Evolutionary conservation across 1,140 invertebrate species (phyloP), one percentile per base, ranked within the genome.

Genomic region (Planococcus citri): DNA sequence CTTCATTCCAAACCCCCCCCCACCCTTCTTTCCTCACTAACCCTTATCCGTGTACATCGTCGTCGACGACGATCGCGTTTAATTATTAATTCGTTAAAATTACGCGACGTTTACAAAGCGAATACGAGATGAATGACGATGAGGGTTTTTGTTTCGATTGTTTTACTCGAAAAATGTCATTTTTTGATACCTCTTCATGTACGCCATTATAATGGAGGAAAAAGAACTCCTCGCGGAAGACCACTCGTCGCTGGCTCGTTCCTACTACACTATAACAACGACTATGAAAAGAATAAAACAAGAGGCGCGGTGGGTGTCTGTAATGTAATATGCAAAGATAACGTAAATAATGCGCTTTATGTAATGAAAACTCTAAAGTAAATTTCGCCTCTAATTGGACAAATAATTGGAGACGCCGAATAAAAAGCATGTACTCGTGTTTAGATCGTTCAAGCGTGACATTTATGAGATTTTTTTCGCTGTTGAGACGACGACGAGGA

Each of bases 271-370:
- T 51, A 51, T 37, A 51, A 64, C 60, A 64, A 64, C 10, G 22
- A 17, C 22, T 25, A 3, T 4, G 20, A 64, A 64, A 25, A 64
- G 25, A 24, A 24, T 14, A 64, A 25, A 64, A 64, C 10, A 24
- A 27, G 60, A 21, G 20, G 4, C 60, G 22, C 60, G 60, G 60
- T 64, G 60, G 60, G 60, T 64, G 60, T 64, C 60, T 64, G 60
- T 64, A 64, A 64, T 64, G 25, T 21, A 64, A 64, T 64, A 64
- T 64, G 60, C 60, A 64, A 4, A 64, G 60, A 64, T 64, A 64
- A 64, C 60, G 60, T 64, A 64, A 64, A 64, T 64, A 64, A 64
- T 64, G 25, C 60, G 60, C 25, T 64, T 64, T 64, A 64, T 64
- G 25, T 24, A 25, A 64, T 64, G 60, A 64, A 64, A 64, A 64